Base-by-base conservation (phyloP, 2,888 invertebrate genomes). In the Cephalotes varians region DNA sequence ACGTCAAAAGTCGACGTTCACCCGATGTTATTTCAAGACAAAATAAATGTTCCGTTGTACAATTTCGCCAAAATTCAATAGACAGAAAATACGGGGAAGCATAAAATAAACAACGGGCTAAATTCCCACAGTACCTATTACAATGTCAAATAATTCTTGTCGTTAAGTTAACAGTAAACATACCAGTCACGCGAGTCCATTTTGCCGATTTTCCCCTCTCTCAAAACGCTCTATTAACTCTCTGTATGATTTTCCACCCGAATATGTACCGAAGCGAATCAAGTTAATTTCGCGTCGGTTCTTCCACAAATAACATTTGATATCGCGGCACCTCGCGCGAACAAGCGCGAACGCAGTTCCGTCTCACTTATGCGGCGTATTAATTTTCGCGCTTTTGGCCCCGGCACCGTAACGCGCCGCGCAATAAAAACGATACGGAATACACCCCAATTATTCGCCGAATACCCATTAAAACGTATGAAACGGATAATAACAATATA, bases 281-380 rank as follows among this genome's bases (percentile, higher is more conserved):
- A 79, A 79, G 77, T 79, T 79, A 79, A 79, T 79, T 69, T 79
- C 56, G 49, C 69, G 47, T 34, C 34, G 56, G 67, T 79, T 79
- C 77, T 79, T 58, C 44, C 56, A 67, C 67, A 67, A 65, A 79
- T 69, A 79, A 79, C 47, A 67, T 77, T 56, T 69, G 56, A 77
- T 69, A 64, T 77, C 31, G 21, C 40, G 34, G 56, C 56, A 44
- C 49, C 37, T 64, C 49, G n/a, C 64, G n/a, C 64, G 40, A 9
- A 18, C 25, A 64, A 7, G 40, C 40, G 15, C 37, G 44, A 64
- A 44, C 31, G 21, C 44, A 49, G 56, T 37, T 62, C 31, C 34
- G 47, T 69, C 77, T 44, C 67, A 47, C 67, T 31, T 69, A 47
- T 44, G 34, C 56, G 25, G 56, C 31, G 25, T 69, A 79, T 79